These are phyloP conservation scores for Vanessa atalanta DNA, from an alignment of 1,140 invertebrate genomes.

Conservation along the genomic window DNA sequence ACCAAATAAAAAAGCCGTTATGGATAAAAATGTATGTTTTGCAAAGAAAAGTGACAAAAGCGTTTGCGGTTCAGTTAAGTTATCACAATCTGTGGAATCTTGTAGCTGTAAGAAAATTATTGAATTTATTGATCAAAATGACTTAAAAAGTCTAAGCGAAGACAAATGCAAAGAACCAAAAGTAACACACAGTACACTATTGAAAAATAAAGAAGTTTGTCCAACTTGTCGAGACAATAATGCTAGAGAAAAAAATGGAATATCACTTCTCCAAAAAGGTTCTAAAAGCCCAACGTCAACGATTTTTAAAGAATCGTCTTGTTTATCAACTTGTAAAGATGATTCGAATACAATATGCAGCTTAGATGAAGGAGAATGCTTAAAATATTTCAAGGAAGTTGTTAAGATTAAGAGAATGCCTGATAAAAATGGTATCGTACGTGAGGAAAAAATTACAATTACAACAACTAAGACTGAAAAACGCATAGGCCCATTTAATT, in stretches of 20 bases:
- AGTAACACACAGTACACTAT: neutral
- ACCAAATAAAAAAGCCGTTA: neutral
- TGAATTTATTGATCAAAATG: conserved; percentile 32
- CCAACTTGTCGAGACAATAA: neutral
- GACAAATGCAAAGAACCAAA: neutral
- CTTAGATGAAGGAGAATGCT: neutral
- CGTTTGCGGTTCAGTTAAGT: neutral
- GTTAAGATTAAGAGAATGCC: conserved; percentile 38
- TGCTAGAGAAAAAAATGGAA: neutral
- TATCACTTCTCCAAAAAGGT: neutral
- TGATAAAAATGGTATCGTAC: conserved; percentile 46
- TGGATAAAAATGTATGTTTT: conserved; percentile 1
- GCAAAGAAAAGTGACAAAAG: neutral
- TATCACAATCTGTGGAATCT: neutral
- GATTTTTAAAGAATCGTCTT: neutral
- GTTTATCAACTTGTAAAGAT: conserved; percentile 4
- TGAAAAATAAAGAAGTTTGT: neutral
- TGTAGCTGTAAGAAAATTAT: conserved; percentile 1
- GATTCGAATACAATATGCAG: conserved; percentile 15
- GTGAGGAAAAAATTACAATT: conserved; percentile 48
- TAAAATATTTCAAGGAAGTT: conserved; percentile 40
- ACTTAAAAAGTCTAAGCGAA: neutral
- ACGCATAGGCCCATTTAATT: neutral
- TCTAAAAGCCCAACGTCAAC: neutral
- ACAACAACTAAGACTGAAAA: conserved; percentile 44